These are phyloP conservation scores for Sternotherus odoratus DNA, from an alignment of 2,797 vertebrate species.

Conservation along the genomic window DNA sequence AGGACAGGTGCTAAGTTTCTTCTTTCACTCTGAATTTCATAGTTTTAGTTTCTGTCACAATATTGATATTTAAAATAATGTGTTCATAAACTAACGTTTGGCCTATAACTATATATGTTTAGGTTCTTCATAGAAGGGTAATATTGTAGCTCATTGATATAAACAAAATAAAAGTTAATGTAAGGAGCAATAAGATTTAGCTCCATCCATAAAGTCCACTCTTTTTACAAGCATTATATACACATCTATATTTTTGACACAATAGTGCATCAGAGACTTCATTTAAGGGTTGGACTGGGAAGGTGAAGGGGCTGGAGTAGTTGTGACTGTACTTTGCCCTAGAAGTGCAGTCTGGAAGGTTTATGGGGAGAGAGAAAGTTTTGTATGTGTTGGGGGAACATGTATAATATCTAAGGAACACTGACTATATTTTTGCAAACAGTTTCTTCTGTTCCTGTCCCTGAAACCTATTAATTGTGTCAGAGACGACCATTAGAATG, in stretches of 20 bases:
- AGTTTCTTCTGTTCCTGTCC: background rate
- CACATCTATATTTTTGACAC: background rate
- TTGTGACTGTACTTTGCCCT: background rate
- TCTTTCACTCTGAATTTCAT: background rate
- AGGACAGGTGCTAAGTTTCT: background rate
- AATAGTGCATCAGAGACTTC: slow-evolving; percentile 20
- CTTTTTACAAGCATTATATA: background rate
- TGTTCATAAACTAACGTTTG: background rate
- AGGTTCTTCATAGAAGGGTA: background rate
- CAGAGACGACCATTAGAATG: background rate
- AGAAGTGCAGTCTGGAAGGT: background rate
- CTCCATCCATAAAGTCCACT: slow-evolving; percentile 8
- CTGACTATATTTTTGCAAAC: too few relatives aligned
- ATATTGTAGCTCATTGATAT: slow-evolving; percentile 1
- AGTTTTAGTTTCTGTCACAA: background rate
- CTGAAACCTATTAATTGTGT: too few relatives aligned
- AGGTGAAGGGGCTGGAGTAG: background rate
- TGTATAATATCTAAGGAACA: background rate
- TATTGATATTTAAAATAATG: background rate
- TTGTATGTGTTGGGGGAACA: background rate
- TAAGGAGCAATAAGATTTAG: slow-evolving; percentile 51
- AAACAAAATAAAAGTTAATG: slow-evolving; percentile 44
- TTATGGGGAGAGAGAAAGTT: background rate
- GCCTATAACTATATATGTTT: background rate
- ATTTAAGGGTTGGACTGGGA: background rate